A percentile compares a stretch with the other conserved stretches of the same genome.
Conservation (phyloP, 2,113 vertebrate species). For the Odontophorus gujanensis region DNA sequence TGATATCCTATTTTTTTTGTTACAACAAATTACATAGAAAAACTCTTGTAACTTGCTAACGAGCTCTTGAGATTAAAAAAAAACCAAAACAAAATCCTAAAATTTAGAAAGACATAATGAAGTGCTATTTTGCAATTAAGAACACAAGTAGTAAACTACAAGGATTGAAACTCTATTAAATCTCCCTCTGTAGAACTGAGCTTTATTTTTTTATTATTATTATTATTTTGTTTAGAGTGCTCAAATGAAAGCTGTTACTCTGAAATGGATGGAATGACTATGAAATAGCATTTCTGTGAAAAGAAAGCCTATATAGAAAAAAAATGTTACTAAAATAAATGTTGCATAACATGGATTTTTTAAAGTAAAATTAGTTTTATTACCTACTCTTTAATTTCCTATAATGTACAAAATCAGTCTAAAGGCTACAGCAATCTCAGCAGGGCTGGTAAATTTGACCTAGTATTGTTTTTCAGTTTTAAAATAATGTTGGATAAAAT, state of each 20-base stretch:
- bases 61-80: neutral
- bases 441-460: neutral
- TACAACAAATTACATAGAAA: neutral
- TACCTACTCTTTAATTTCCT: conserved; percentile 47
- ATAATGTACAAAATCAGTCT: conserved; percentile 39
- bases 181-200: neutral
- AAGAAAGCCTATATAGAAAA: neutral
- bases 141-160: neutral
- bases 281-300: neutral
- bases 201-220: neutral
- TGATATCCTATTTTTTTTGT: neutral
- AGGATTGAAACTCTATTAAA: neutral
- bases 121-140: neutral
- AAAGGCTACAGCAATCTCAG: conserved; percentile 39
- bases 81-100: neutral
- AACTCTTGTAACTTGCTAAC: neutral
- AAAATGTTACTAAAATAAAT: neutral
- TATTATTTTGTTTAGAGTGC: neutral
- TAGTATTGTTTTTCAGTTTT: neutral
- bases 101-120: neutral
- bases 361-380: conserved; percentile 37
- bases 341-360: neutral
- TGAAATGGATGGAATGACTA: neutral
- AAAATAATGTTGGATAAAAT: conserved; percentile 32
- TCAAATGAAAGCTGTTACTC: neutral